Conservation (phyloP, 2,888 invertebrate genomes). For the Latrodectus hesperus region DNA sequence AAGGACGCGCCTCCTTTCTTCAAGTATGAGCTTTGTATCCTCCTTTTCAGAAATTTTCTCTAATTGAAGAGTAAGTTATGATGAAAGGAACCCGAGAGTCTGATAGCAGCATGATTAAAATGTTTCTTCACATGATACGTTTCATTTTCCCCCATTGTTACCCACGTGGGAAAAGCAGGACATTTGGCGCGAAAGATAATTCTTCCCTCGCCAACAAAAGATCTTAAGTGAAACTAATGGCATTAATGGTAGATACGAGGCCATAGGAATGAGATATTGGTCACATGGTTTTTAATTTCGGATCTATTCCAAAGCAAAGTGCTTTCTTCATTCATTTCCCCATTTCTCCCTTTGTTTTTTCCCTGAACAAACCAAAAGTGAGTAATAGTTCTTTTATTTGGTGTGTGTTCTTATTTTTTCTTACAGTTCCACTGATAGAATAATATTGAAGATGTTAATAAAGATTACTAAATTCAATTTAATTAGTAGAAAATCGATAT, state of each 20-base stretch:
- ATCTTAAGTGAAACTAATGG: constrained; percentile 53
- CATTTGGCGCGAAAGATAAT: constrained; percentile 11
- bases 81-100: constrained; percentile 28
- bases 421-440: too few species aligned
- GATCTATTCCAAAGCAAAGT: constrained; percentile 14
- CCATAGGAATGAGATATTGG: constrained; percentile 36
- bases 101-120: constrained; percentile 51
- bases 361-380: too few species aligned
- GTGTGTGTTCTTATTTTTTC: too few species aligned
- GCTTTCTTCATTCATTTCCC: too few species aligned
- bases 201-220: background rate
- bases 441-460: too few species aligned
- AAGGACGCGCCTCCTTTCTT: too few species aligned
- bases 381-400: too few species aligned
- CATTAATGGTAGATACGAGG: constrained; percentile 4
- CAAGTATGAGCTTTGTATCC: too few species aligned
- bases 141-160: background rate
- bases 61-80: constrained; percentile 27
- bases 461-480: too few species aligned
- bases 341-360: too few species aligned
- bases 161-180: background rate
- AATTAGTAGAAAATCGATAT: too few species aligned
- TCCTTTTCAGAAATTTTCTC: constrained; percentile 26
- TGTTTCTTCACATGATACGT: constrained; percentile 25
- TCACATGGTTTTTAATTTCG: constrained; percentile 42